Evolutionary conservation across 2,888 invertebrate species (phyloP), one percentile per base, ranked within the genome.

Genomic region (Drosophila neotestacea): DNA sequence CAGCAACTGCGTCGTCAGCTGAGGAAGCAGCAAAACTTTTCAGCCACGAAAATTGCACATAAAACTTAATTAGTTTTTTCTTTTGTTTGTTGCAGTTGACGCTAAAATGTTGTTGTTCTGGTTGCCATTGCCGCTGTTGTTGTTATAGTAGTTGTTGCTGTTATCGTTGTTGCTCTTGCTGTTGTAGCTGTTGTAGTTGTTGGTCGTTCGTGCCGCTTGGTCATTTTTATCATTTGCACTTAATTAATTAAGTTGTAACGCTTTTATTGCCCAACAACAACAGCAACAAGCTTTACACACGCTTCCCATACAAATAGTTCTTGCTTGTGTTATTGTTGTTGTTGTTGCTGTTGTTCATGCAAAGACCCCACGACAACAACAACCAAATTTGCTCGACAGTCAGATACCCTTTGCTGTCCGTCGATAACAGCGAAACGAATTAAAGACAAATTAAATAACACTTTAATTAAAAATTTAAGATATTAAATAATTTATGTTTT

Each of bases 191-290:
- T 16, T 66, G 63, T 16, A 34, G 42, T 36, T 61, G 61, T 36
- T 61, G 58, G 62, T 66, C 62, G 63, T 77, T 70, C 87, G 79
- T 88, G 88, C 81, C 70, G 67, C 64, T 77, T 88, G 82, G 83
- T 77, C 81, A 86, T 84, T 88, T 88, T 83, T 84, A 88, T 88
- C 88, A 83, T 83, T 83, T 88, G 86, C 83, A 83, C 88, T 88
- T 85, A 83, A 83, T 85, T 83, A 83, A 83, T 83, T 88, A 88
- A 88, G 88, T 83, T 83, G 83, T 86, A 86, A 80, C 68, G 74
- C 67, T 86, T 88, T 88, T 85, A 85, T 88, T 82, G 85, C 83
- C 69, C 70, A 79, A 65, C 67, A 78, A 30, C 73, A 77, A 39
- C 39, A 39, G 7, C 59, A 50, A 46, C 16, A n/a, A 38, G 6